Base-by-base conservation (phyloP, 1,140 invertebrate genomes). In the Harpegnathos saltator region DNA sequence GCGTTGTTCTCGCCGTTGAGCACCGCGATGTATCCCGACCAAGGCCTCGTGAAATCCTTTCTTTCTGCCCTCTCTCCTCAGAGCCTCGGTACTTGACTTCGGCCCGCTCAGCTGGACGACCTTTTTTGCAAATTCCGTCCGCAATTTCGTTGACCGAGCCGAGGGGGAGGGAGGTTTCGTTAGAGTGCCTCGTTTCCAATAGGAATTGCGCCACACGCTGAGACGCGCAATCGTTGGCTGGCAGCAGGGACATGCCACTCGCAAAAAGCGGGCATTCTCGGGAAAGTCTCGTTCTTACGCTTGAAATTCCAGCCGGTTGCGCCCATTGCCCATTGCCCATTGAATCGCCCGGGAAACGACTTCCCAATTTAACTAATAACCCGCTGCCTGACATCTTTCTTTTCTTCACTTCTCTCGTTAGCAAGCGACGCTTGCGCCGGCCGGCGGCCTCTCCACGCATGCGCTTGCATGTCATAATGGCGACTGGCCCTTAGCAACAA, bases 361-460 rank as follows among this genome's bases (percentile, higher is more conserved):
- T 74, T 82, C 69, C 71, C 74, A 82, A 74, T 82, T 82, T 74
- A 48, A 54, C 78, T 82, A 82, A 82, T 74, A 74, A 82, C 62
- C n/a, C 48, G 26, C 44, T 61, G 48, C 50, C 19, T 50, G 78
- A 73, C 33, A 4, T 44, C 3, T 44, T 44, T 44, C 9, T 62
- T 72, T 54, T 71, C n/a, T 62, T 82, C 33, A 19, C n/a, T n/a
- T n/a, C n/a, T 82, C 48, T 82, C 58, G 69, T 82, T 61, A 72
- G 69, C 5, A 62, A 74, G 3, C 38, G 38, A 52, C 38, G 12
- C n/a, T n/a, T n/a, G 50, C n/a, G 0, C 24, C 12, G 50, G 50
- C 50, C 22, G 38, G 4, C 7, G 68, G 38, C n/a, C 72, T 44
- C 59, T 3, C 58, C n/a, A 48, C 59, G 26, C 72, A 78, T 78